Percentiles rank a stretch among this genome's conserved stretches.
phyloP scores from a whole-genome alignment of 2,113 vertebrate species.

The Crotalus horridus region DNA sequence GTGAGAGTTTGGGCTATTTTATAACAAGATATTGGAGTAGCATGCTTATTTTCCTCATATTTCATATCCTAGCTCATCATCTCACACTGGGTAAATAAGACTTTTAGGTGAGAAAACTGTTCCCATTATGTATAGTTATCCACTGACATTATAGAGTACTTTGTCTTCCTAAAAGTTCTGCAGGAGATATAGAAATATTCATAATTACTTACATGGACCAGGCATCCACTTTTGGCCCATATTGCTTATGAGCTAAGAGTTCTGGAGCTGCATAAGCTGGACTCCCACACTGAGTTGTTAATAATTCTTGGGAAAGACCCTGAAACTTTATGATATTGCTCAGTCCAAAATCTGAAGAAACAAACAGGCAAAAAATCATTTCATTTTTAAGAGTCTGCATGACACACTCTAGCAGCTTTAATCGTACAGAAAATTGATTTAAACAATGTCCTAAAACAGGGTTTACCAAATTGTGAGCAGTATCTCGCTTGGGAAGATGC shows the following conservation, averaged over 20 bases:
- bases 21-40: neutral
- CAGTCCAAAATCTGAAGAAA: conserved; percentile 78
- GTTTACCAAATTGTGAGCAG: neutral
- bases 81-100: neutral
- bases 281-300: conserved; percentile 81
- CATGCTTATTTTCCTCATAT: neutral
- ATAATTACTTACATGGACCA: conserved; percentile 80
- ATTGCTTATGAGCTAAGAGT: conserved; percentile 83
- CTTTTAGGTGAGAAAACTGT: neutral
- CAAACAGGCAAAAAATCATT: conserved; percentile 17
- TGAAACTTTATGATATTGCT: conserved; percentile 79
- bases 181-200: neutral
- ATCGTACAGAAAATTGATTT: neutral
- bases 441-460: neutral
- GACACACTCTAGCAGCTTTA: neutral
- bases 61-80: neutral
- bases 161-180: neutral
- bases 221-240: conserved; percentile 82
- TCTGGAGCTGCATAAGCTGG: conserved; percentile 81
- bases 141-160: neutral
- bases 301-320: conserved; percentile 76
- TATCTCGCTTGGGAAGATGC: neutral
- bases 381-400: neutral
- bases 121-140: neutral
- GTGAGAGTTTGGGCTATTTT: neutral